A percentile compares a stretch with the other conserved stretches of the same genome.
Conservation (phyloP, 2,113 vertebrate species). For the Garra rufa region DNA sequence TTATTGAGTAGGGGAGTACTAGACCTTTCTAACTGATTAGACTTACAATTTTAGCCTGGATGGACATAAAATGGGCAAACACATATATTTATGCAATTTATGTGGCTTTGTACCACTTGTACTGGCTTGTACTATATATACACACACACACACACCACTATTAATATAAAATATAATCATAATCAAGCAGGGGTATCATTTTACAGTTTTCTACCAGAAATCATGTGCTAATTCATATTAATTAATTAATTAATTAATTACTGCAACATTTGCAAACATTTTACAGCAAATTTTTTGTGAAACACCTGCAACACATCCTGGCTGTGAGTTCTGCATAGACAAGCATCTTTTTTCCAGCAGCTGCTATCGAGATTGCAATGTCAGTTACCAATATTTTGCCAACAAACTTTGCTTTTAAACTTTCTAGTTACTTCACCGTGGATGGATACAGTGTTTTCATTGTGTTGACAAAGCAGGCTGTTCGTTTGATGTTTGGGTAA, state of each 20-base stretch:
- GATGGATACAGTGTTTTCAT: constrained; percentile 12
- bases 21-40: not conserved
- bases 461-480: not conserved
- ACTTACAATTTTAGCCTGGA: not conserved
- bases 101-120: no score
- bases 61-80: not conserved
- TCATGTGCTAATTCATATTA: no score
- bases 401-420: not conserved
- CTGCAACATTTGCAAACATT: no score
- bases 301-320: no score
- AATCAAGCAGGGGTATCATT: no score
- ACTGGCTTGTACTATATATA: no score
- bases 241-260: no score
- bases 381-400: not conserved
- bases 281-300: no score
- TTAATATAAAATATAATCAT: no score
- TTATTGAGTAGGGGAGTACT: not conserved
- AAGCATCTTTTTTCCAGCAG: not conserved
- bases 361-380: not conserved
- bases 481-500: constrained; percentile 21
- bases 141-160: no score
- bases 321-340: not conserved
- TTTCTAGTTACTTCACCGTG: not conserved
- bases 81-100: not conserved
- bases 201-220: no score